Evolutionary conservation across 2,113 vertebrate species (phyloP), one percentile per base, ranked within the genome.

Genomic region (Ammodytes marinus): DNA sequence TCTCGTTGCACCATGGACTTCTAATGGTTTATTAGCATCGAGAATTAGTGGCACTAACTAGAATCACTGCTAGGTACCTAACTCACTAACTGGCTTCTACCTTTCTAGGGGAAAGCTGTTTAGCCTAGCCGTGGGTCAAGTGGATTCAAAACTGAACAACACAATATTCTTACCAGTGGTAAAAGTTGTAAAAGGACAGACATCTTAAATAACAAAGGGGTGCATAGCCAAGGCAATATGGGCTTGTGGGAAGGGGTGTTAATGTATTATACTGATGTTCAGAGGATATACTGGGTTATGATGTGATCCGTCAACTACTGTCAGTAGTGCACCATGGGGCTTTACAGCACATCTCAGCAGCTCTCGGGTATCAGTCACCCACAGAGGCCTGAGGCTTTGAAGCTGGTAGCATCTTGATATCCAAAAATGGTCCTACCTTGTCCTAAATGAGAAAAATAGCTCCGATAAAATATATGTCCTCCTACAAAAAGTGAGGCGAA

Each of bases 281-380:
- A 43, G 53, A 59, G 27, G 45, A 10, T 52, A 42, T 47, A 46
- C 19, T 47, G 1, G 27, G 43, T 27, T 46, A 27, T 52, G 49
- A 52, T 3, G 27, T 27, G 27, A 27, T 27, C 27, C 27, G 27
- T 27, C 27, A 27, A 27, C 27, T 6, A 4, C 43, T 47, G 45
- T 47, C 7, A 13, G 11, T 14, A 50, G 49, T 14, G 12, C 13
- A 50, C 14, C 49, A 15, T 13, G 4, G 47, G 37, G 12, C 15
- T 14, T 49, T 8, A 69, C 46, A 27, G 64, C 13, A 8, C 4
- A 9, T 19, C n/a, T 47, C 19, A 43, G 10, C 46, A 59, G 14
- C n/a, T 68, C 53, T 73, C 15, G 17, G 10, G 54, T 54, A 17
- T 54, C 66, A 78, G 66, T 50, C 17, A 43, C 13, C 19, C 46